Evolutionary conservation across 2,113 vertebrate species (phyloP).

Genomic region (Halcyon senegalensis): DNA sequence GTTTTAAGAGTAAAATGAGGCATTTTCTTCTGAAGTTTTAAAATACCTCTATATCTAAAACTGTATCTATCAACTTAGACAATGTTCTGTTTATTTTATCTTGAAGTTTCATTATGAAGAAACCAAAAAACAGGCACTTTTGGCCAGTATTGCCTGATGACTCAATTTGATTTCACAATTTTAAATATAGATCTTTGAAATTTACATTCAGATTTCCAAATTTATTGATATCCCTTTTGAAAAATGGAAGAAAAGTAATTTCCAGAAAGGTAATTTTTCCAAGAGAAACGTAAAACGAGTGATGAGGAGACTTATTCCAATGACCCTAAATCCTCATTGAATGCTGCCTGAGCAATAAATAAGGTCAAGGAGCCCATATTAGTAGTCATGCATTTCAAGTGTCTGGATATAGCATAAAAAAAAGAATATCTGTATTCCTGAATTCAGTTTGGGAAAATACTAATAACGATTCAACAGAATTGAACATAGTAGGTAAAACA

Average conservation of each 20-base stretch:
- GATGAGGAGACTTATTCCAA: background rate
- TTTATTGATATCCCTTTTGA: background rate
- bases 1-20: background rate
- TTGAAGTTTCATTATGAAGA: background rate
- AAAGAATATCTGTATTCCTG: background rate
- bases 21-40: background rate
- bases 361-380: background rate
- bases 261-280: background rate
- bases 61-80: background rate
- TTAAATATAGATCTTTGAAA: conserved; percentile 36
- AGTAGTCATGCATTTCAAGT: background rate
- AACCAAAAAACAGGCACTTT: background rate
- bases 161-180: background rate
- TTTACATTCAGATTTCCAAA: background rate
- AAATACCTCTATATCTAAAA: background rate
- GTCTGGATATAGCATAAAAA: background rate
- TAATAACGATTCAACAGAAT: background rate
- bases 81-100: background rate
- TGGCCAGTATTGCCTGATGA: background rate
- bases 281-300: conserved; percentile 8
- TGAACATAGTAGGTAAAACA: background rate
- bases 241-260: background rate
- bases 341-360: background rate
- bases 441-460: background rate
- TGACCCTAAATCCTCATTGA: background rate